Evolutionary conservation across 2,113 vertebrate genomes (phyloP), one percentile per base, ranked within the genome.

Genomic region (Vulpes ferrilata): DNA sequence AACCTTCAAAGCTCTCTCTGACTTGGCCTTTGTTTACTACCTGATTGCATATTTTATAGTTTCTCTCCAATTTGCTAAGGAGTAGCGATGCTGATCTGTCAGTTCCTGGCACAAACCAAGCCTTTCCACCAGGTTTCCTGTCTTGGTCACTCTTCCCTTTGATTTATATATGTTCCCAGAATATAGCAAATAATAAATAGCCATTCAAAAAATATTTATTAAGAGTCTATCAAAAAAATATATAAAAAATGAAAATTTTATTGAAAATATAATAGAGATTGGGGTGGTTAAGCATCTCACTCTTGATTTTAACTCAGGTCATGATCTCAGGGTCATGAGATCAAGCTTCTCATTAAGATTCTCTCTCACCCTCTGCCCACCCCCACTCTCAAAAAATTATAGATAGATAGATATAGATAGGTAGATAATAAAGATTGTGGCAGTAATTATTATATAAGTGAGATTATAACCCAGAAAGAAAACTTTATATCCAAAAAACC

Each of bases 11-110:
- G 20, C 3, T 30, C 4, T 51, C 22, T 71, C 22, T 64, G 11
- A 19, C 57, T 62, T 6, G 23, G 3, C 4, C 23, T 19, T 2
- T 60, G 11, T 4, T 60, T 55, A 48, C 11, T 25, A 8, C 5
- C 9, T 84, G 27, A 35, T 15, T 25, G 7, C 6, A n/a, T 11
- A 20, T 59, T 8, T 62, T 19, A 2, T 3, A 19, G 4, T n/a
- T 13, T 59, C 9, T 88, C 0, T 86, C 30, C 22, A 10, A 35
- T 2, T 32, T n/a, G 8, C 0, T 10, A 53, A 11, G 5, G 5
- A 20, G 4, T 3, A 32, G 17, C 3, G 9, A 78, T 0, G 1
- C 2, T 30, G 1, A 64, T 53, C 7, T 73, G 9, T 8, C 7
- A 62, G 22, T 51, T 92, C 22, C 9, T 8, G 11, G 25, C 19